These are phyloP conservation scores for Nemoura dubitans DNA, from an alignment of 2,888 invertebrate genomes.

Conservation along the genomic window DNA sequence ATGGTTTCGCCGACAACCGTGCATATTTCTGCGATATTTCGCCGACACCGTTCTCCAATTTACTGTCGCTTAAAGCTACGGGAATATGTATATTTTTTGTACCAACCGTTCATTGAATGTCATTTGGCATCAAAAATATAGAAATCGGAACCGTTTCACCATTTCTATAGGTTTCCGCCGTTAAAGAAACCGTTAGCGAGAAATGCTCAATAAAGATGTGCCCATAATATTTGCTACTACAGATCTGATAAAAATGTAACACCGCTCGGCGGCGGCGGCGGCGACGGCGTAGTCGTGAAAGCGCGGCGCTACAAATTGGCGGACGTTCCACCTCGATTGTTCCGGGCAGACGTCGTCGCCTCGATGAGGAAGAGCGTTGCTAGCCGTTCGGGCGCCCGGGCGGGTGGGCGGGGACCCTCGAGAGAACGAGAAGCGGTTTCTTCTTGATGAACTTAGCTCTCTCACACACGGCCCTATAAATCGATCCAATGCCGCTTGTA, in stretches of 20 bases:
- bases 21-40: neutral
- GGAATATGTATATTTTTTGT: neutral
- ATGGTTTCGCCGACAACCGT: neutral
- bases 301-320: slow-evolving; percentile 16
- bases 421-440: slow-evolving; percentile 1
- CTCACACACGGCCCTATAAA: slow-evolving; percentile 19
- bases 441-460: slow-evolving; percentile 39
- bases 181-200: neutral
- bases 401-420: neutral
- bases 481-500: slow-evolving; percentile 18
- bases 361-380: neutral
- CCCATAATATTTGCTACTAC: neutral
- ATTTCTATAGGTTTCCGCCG: neutral
- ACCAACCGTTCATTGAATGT: neutral
- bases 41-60: neutral
- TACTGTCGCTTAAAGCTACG: neutral
- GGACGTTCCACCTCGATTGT: slow-evolving; percentile 16
- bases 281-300: neutral
- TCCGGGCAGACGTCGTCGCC: neutral
- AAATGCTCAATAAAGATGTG: slow-evolving; percentile 1
- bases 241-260: neutral
- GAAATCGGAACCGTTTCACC: neutral
- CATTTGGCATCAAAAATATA: neutral
- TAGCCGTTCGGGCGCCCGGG: neutral
- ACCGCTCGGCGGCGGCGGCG: neutral